Evolutionary conservation across 2,888 invertebrate species (phyloP).

Genomic region (Trichogramma evanescens): DNA sequence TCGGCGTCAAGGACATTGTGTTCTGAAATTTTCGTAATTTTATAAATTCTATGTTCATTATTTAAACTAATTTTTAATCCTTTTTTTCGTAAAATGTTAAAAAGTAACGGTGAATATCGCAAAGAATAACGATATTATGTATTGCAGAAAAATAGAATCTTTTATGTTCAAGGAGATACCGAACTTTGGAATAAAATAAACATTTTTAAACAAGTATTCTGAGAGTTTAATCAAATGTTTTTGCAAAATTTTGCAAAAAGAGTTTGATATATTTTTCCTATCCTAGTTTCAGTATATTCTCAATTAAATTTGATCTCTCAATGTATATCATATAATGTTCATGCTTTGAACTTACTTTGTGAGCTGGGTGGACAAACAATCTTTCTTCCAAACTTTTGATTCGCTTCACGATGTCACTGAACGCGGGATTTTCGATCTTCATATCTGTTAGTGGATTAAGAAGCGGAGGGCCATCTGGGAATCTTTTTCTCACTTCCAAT

Average conservation of each 20-base stretch:
- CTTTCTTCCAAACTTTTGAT: conserved; percentile 78
- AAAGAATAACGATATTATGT: too few relatives aligned
- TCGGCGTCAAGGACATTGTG: background rate
- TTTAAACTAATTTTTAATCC: too few relatives aligned
- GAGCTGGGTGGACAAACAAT: conserved; percentile 73
- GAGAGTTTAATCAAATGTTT: too few relatives aligned
- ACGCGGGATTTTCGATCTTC: conserved; percentile 81
- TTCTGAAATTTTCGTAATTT: too few relatives aligned
- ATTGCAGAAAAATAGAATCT: too few relatives aligned
- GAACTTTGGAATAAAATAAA: too few relatives aligned
- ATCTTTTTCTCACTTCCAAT: conserved; percentile 82
- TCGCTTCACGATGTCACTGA: conserved; percentile 72
- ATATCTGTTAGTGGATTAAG: conserved; percentile 93
- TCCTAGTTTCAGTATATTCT: too few relatives aligned
- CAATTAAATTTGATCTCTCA: background rate
- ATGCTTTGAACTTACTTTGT: conserved; percentile 49
- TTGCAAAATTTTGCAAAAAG: background rate
- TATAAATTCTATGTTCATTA: too few relatives aligned
- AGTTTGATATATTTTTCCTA: background rate
- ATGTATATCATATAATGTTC: background rate
- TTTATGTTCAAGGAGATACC: too few relatives aligned
- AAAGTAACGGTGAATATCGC: too few relatives aligned
- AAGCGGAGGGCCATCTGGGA: conserved; percentile 79
- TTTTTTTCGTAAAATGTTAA: too few relatives aligned
- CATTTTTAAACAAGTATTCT: too few relatives aligned